Base-by-base conservation (phyloP, 2,888 invertebrate species). In the Ophion ellenae region DNA sequence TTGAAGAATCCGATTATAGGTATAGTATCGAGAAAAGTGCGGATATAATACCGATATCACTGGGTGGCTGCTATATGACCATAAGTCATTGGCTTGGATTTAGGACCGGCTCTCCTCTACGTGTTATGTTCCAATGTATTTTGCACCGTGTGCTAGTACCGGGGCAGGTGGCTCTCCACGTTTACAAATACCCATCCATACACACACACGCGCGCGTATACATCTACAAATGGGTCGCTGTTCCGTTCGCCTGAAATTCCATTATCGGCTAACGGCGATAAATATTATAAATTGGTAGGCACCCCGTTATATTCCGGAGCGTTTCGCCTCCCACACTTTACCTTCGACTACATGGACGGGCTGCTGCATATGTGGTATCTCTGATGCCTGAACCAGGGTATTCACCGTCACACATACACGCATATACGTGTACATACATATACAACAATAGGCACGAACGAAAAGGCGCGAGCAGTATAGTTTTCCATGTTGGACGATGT, bases 201-300 rank as follows among this genome's bases (percentile, higher is more conserved):
- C 57, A n/a, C 11, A 74, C 78, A 47, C 71, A 47, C 61, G 40
- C 24, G 53, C 32, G 24, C 47, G 28, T 9, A 70, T 53, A 53
- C 11, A 53, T 53, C 14, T 53, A 53, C 53, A 78, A 74, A 64
- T 67, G 57, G 73, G 67, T 17, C 36, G 77, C 28, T 66, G 81
- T 77, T 69, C 64, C 84, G 84, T 87, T 84, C 84, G 81, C 88
- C 87, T 89, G 88, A 92, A 93, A 93, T 92, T 93, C 92, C 91
- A 93, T 93, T 93, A 93, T 93, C 93, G 91, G 89, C 89, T 90
- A 89, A 81, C 87, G 87, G 89, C 91, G 91, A 94, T 94, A 94
- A 93, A 93, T 93, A 93, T 93, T 93, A 92, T 93, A 92, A 92
- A 93, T 92, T 93, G 92, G 90, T 88, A 86, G 87, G 81, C 87